Conservation (phyloP, 2,888 invertebrate genomes). For the Plusia festucae region DNA sequence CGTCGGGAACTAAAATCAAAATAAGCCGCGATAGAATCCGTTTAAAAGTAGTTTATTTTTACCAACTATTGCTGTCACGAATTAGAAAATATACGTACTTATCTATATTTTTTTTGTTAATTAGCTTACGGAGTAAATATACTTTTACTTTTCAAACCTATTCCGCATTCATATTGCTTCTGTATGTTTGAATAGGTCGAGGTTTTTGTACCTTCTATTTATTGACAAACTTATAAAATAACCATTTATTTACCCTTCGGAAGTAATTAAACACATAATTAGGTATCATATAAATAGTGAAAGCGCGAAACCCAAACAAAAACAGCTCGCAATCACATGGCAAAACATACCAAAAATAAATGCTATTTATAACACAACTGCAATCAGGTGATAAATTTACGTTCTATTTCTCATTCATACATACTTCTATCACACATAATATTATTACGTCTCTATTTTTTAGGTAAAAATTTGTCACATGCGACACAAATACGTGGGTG, state of each 20-base stretch:
- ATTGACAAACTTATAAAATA: background rate
- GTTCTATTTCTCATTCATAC: constrained; percentile 22
- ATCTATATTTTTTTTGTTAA: too few relatives aligned
- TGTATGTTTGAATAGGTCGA: background rate
- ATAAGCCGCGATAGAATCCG: too few relatives aligned
- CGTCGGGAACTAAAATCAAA: too few relatives aligned
- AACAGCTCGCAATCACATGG: constrained; percentile 11
- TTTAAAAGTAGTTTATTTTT: too few relatives aligned
- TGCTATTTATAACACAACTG: constrained; percentile 6
- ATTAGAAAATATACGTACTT: too few relatives aligned
- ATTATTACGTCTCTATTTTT: constrained; percentile 20
- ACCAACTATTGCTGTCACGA: too few relatives aligned
- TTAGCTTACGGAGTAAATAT: too few relatives aligned
- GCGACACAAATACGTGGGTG: constrained; percentile 52
- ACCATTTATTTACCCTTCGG: too few relatives aligned
- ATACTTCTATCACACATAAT: constrained; percentile 11
- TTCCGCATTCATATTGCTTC: too few relatives aligned
- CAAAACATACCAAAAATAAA: constrained; percentile 7
- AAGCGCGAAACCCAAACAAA: constrained; percentile 4
- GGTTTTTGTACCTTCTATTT: background rate
- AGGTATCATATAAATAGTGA: background rate
- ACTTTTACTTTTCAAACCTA: too few relatives aligned
- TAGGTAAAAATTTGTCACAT: constrained; percentile 36
- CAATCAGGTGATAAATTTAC: constrained; percentile 14
- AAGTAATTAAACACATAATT: constrained; percentile 3